These are phyloP conservation scores for Calameuta idolon DNA, from an alignment of 2,888 invertebrate species.

Conservation along the genomic window DNA sequence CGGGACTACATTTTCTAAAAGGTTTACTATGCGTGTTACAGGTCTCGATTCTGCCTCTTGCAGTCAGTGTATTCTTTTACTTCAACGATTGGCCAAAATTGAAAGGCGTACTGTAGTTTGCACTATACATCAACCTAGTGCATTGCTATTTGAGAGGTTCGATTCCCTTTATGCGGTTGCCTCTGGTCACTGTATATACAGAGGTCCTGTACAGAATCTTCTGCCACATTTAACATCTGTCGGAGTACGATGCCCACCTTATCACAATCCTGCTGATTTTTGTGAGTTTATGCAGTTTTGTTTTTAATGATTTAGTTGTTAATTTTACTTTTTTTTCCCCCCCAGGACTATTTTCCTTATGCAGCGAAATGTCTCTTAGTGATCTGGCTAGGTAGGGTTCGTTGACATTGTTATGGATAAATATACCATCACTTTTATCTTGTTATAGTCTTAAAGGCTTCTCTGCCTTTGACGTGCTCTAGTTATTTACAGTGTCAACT, in stretches of 20 bases:
- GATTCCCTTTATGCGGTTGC: slow-evolving; percentile 89
- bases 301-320: neutral
- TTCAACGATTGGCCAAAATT: slow-evolving; percentile 80
- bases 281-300: slow-evolving; percentile 72
- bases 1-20: neutral
- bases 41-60: slow-evolving; percentile 92
- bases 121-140: slow-evolving; percentile 95
- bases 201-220: slow-evolving; percentile 79
- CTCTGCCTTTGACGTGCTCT: neutral
- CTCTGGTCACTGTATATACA: slow-evolving; percentile 86
- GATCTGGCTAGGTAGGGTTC: neutral
- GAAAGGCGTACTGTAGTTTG: slow-evolving; percentile 91
- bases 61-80: slow-evolving; percentile 82
- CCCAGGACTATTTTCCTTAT: neutral
- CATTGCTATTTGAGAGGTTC: slow-evolving; percentile 92
- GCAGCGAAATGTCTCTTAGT: neutral
- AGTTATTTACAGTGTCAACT: neutral
- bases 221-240: slow-evolving; percentile 83
- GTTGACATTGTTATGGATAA: neutral
- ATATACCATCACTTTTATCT: neutral
- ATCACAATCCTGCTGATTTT: slow-evolving; percentile 97
- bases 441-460: neutral
- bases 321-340: neutral
- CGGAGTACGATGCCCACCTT: slow-evolving; percentile 86
- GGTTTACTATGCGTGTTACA: slow-evolving; percentile 15